phyloP scores from a whole-genome alignment of 2,888 invertebrate genomes.

The Tortricodes alternella region DNA sequence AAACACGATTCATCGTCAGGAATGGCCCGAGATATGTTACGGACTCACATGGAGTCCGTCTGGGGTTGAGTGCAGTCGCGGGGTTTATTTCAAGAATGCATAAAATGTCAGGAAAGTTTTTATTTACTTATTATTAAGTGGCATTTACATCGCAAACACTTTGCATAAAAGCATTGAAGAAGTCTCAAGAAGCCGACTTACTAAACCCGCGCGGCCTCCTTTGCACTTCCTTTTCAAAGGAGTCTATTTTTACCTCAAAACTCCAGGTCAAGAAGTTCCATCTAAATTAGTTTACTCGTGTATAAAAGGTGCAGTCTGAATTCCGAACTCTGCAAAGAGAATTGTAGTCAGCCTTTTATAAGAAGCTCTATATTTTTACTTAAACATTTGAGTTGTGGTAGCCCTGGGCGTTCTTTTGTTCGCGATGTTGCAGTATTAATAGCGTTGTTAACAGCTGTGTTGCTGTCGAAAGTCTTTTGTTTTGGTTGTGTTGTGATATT shows the following conservation, averaged over 20 bases:
- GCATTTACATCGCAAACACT: not conserved
- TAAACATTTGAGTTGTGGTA: conserved; percentile 18
- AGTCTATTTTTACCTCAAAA: conserved; percentile 13
- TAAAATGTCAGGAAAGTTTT: too few relatives aligned
- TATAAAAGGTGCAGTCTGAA: conserved; percentile 1
- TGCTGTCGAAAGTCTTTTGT: not conserved
- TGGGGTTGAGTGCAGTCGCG: too few relatives aligned
- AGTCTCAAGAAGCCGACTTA: not conserved
- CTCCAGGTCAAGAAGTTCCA: conserved; percentile 19
- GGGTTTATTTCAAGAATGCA: too few relatives aligned
- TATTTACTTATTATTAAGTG: too few relatives aligned
- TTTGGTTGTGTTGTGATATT: too few relatives aligned
- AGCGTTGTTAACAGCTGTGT: conserved; percentile 21
- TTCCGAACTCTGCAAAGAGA: not conserved
- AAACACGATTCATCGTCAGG: too few relatives aligned
- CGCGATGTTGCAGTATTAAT: conserved; percentile 14
- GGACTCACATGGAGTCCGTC: too few relatives aligned
- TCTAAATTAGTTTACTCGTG: conserved; percentile 5
- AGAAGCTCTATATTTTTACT: conserved; percentile 9
- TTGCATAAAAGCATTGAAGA: conserved; percentile 1
- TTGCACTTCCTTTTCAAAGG: conserved; percentile 5
- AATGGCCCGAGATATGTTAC: too few relatives aligned
- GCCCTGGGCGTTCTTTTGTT: conserved; percentile 19
- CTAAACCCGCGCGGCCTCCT: conserved; percentile 3
- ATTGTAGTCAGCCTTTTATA: conserved; percentile 8